A percentile compares a stretch with the other conserved stretches of the same genome.
Conservation (phyloP, 1,140 invertebrate genomes). For the Nomia melanderi region DNA sequence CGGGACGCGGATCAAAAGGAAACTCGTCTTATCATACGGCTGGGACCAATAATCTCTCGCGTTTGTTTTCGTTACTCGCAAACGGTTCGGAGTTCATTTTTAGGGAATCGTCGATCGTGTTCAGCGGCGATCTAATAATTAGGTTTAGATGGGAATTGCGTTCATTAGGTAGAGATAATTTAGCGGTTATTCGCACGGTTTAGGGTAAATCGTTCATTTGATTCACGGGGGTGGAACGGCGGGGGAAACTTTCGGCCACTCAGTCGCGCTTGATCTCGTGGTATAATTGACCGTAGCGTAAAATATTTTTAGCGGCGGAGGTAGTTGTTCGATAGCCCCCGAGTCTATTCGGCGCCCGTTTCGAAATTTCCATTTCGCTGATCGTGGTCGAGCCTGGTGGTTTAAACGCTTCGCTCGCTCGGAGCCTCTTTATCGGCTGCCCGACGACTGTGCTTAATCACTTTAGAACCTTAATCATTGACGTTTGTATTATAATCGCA, state of each 20-base stretch:
- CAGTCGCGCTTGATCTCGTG: slow-evolving; percentile 62
- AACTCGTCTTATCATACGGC: slow-evolving; percentile 26
- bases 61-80: not conserved
- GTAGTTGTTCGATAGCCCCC: slow-evolving; percentile 9
- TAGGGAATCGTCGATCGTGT: not conserved
- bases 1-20: not conserved
- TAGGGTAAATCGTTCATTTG: not conserved
- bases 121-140: not conserved
- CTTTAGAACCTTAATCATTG: too few species aligned
- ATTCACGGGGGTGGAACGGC: slow-evolving; percentile 21
- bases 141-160: not conserved
- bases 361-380: not conserved
- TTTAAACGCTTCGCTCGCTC: too few species aligned
- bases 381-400: not conserved
- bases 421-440: too few species aligned
- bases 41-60: slow-evolving; percentile 55
- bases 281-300: slow-evolving; percentile 23
- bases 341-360: not conserved
- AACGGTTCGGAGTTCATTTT: not conserved
- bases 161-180: slow-evolving; percentile 18
- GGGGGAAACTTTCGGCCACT: slow-evolving; percentile 17
- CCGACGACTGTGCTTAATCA: too few species aligned
- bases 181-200: not conserved
- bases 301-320: not conserved
- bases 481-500: too few species aligned